A percentile compares a stretch with the other conserved stretches of the same genome.
Evolutionary conservation across 2,113 vertebrate genomes (phyloP).

Genomic region (Nannospalax galili): DNA sequence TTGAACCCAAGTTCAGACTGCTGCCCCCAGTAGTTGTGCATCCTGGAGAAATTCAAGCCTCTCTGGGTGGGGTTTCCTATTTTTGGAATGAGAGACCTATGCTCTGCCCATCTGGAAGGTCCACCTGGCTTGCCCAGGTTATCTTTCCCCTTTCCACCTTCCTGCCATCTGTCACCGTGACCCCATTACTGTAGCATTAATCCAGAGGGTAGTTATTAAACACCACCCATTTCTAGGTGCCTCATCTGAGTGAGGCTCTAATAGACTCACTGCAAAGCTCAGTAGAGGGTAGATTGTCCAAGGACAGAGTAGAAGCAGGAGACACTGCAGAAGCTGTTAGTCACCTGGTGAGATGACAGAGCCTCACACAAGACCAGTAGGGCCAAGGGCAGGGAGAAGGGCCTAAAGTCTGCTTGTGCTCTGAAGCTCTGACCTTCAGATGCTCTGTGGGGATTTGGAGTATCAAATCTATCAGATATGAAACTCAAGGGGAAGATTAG

Average conservation of each 20-base stretch:
- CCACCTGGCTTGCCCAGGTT: background rate
- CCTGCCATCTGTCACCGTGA: background rate
- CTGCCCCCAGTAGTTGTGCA: background rate
- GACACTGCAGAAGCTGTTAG: background rate
- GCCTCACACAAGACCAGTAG: background rate
- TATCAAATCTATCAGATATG: background rate
- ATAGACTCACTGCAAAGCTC: background rate
- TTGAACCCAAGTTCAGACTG: background rate
- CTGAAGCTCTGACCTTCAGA: background rate
- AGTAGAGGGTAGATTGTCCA: background rate
- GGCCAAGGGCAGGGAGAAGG: background rate
- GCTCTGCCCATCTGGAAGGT: too few relatives aligned
- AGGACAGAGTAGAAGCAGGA: too few relatives aligned
- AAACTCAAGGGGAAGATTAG: background rate
- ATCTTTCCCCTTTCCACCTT: too few relatives aligned
- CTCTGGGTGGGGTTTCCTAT: background rate
- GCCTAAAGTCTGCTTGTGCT: background rate
- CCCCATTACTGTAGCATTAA: background rate
- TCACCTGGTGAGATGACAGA: background rate
- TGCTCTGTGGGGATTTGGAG: background rate
- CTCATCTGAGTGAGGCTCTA: background rate
- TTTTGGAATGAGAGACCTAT: background rate
- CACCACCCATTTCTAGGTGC: background rate
- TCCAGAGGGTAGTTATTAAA: background rate
- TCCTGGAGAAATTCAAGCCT: background rate